phyloP scores from a whole-genome alignment of 2,888 invertebrate species.

The Pemphredon lugubris region DNA sequence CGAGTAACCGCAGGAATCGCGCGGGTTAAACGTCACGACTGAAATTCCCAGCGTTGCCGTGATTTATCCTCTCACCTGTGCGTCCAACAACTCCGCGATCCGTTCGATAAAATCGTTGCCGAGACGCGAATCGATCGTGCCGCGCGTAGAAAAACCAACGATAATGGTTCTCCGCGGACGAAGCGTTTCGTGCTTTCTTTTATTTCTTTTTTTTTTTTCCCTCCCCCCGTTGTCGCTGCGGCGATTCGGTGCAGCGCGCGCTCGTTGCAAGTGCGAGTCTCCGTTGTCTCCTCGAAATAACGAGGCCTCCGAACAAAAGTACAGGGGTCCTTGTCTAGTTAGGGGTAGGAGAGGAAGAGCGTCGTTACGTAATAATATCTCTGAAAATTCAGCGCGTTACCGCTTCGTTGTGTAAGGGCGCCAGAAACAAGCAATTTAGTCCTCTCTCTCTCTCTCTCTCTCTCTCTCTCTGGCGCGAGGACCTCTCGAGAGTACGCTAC shows the following conservation, averaged over 20 bases:
- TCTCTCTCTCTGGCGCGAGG: conserved; percentile 42
- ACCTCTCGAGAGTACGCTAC: conserved; percentile 53
- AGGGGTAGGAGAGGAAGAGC: conserved; percentile 26
- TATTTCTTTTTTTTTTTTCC: too few relatives aligned
- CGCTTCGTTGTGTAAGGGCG: conserved; percentile 29
- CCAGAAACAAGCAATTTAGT: conserved; percentile 60
- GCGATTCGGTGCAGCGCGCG: conserved; percentile 27
- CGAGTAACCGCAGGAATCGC: too few relatives aligned
- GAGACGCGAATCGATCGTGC: too few relatives aligned
- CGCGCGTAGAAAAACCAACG: too few relatives aligned
- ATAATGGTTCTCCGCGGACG: background rate
- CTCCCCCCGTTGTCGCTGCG: conserved; percentile 12
- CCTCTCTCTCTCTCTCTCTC: conserved; percentile 30
- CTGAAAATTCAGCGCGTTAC: conserved; percentile 56
- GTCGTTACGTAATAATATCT: conserved; percentile 63
- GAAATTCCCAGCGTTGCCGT: too few relatives aligned
- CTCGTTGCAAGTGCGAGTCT: conserved; percentile 40
- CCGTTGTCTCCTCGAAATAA: conserved; percentile 52
- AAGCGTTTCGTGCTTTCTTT: background rate
- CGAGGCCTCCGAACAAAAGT: conserved; percentile 59
- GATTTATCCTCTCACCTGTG: too few relatives aligned
- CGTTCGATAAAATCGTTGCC: too few relatives aligned
- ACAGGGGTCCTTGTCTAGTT: conserved; percentile 44
- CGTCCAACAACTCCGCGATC: too few relatives aligned
- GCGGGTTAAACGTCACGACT: too few relatives aligned